phyloP scores from a whole-genome alignment of 2,113 vertebrate species.

The Chionodraco myersi region DNA sequence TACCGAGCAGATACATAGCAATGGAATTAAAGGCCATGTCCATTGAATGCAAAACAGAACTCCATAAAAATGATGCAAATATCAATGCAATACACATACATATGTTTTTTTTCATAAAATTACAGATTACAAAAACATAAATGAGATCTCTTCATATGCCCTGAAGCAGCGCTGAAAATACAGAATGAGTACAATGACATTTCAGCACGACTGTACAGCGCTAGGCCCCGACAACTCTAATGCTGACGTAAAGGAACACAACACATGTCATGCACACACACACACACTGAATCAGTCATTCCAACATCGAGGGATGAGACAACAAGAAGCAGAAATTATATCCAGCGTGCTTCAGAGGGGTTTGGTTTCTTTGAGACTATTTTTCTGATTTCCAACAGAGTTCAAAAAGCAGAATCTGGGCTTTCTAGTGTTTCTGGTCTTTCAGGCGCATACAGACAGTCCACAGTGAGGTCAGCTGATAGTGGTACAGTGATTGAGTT shows the following conservation, averaged over 20 bases:
- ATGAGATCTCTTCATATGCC: slow-evolving; percentile 71
- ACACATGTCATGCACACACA: slow-evolving; percentile 26
- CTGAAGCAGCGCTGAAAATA: slow-evolving; percentile 70
- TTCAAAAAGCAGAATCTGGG: slow-evolving; percentile 56
- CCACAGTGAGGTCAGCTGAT: slow-evolving; percentile 68
- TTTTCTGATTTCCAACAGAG: slow-evolving; percentile 44
- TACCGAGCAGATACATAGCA: slow-evolving; percentile 79
- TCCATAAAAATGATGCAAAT: slow-evolving; percentile 79
- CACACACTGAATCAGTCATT: slow-evolving; percentile 42
- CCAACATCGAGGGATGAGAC: slow-evolving; percentile 55
- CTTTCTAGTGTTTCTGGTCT: slow-evolving; percentile 53
- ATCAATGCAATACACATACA: slow-evolving; percentile 77
- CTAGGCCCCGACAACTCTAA: slow-evolving; percentile 34
- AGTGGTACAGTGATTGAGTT: slow-evolving; percentile 51
- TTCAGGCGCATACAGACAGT: slow-evolving; percentile 39
- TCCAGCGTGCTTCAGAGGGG: slow-evolving; percentile 73
- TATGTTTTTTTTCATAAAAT: slow-evolving; percentile 73
- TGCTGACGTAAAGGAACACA: slow-evolving; percentile 42
- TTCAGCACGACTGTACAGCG: slow-evolving; percentile 68
- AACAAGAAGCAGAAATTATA: slow-evolving; percentile 67
- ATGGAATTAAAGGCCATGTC: slow-evolving; percentile 75
- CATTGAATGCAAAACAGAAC: slow-evolving; percentile 78
- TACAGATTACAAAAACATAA: slow-evolving; percentile 82
- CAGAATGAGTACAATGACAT: slow-evolving; percentile 57
- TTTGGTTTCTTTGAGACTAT: slow-evolving; percentile 36